Evolutionary conservation across 2,888 invertebrate genomes (phyloP).

Genomic region (Aplocera efformata): DNA sequence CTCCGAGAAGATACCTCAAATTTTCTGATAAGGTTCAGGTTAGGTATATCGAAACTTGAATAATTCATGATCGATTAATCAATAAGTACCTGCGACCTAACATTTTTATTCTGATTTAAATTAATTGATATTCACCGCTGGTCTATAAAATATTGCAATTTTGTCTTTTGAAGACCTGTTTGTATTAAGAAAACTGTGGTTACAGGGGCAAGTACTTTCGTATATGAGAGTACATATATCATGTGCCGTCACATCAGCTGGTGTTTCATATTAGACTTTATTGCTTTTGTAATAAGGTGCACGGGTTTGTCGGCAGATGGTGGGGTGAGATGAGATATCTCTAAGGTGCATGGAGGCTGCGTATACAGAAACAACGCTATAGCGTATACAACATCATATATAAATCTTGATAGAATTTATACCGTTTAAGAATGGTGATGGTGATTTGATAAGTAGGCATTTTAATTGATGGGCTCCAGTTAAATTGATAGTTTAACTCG

Average conservation of each 20-base stretch:
- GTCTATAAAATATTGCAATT: slow-evolving; percentile 69
- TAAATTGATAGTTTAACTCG: background rate
- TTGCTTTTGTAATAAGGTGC: slow-evolving; percentile 21
- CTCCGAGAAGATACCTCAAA: background rate
- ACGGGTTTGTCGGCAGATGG: slow-evolving; percentile 20
- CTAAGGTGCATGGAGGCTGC: slow-evolving; percentile 27
- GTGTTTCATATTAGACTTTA: slow-evolving; percentile 23
- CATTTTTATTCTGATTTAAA: slow-evolving; percentile 54
- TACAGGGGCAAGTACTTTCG: slow-evolving; percentile 38
- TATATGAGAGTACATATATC: slow-evolving; percentile 49
- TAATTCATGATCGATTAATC: slow-evolving; percentile 59
- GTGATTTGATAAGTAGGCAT: slow-evolving; percentile 7
- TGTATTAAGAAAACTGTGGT: slow-evolving; percentile 51
- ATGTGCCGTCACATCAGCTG: slow-evolving; percentile 32
- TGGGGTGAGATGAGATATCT: slow-evolving; percentile 54
- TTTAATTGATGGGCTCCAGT: background rate
- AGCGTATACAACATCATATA: background rate
- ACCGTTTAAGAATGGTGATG: slow-evolving; percentile 10
- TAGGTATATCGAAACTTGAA: slow-evolving; percentile 32
- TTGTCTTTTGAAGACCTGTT: slow-evolving; percentile 62
- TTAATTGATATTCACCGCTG: slow-evolving; percentile 63
- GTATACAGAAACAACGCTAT: too few species aligned
- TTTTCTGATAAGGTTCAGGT: background rate
- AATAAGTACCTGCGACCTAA: slow-evolving; percentile 34
- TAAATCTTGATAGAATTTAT: slow-evolving; percentile 15